A percentile compares a stretch with the other conserved stretches of the same genome.
Evolutionary conservation across 2,797 vertebrate genomes (phyloP).

Genomic region (Aeoliscus strigatus): DNA sequence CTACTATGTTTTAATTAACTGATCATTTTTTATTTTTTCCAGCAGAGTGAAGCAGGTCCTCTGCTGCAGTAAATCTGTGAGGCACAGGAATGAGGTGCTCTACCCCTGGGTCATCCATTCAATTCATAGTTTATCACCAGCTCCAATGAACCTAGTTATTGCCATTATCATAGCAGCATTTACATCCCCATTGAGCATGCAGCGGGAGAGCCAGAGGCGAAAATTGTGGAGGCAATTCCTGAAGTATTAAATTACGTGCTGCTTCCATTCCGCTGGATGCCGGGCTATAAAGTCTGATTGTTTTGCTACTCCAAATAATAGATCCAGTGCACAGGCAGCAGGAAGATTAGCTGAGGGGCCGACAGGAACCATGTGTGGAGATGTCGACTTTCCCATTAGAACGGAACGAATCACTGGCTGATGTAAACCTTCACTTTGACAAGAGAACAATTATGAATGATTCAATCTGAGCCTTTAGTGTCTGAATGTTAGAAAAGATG

Average conservation of each 20-base stretch:
- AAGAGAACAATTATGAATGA: neutral
- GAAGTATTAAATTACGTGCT: constrained; percentile 75
- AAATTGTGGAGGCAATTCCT: constrained; percentile 70
- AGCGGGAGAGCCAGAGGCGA: constrained; percentile 63
- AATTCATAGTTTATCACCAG: constrained; percentile 70
- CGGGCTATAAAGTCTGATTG: constrained; percentile 80
- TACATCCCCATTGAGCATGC: constrained; percentile 73
- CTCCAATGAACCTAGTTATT: constrained; percentile 75
- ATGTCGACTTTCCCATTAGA: constrained; percentile 40
- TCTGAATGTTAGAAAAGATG: neutral
- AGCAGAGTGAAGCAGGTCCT: constrained; percentile 54
- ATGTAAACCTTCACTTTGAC: constrained; percentile 10
- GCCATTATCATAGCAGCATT: constrained; percentile 75
- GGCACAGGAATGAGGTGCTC: constrained; percentile 54
- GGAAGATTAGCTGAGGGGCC: constrained; percentile 67
- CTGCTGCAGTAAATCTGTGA: constrained; percentile 58
- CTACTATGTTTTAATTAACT: constrained; percentile 45
- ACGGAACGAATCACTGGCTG: constrained; percentile 1
- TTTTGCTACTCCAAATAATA: constrained; percentile 82
- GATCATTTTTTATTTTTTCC: constrained; percentile 44
- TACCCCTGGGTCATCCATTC: constrained; percentile 68
- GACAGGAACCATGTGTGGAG: constrained; percentile 61
- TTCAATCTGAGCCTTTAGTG: neutral
- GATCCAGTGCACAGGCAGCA: constrained; percentile 64
- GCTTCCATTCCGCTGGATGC: constrained; percentile 69